Evolutionary conservation across 2,113 vertebrate genomes (phyloP).

Genomic region (Microcebus lehilahytsara): DNA sequence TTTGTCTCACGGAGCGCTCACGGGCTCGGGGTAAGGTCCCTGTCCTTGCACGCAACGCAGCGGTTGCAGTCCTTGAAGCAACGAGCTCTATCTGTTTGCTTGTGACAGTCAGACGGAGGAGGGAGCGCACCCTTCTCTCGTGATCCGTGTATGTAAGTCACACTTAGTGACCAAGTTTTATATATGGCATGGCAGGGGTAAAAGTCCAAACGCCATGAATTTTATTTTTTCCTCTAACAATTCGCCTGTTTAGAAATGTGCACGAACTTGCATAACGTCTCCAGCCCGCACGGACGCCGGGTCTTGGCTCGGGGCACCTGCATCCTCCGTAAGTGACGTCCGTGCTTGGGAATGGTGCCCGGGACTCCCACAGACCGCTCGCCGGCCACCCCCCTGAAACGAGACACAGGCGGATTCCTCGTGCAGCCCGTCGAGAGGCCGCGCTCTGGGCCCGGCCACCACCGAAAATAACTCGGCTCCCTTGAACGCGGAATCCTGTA

Average conservation of each 20-base stretch:
- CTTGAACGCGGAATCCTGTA: not conserved
- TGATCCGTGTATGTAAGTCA: not conserved
- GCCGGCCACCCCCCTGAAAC: too few relatives aligned
- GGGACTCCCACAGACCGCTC: too few relatives aligned
- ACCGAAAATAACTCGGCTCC: not conserved
- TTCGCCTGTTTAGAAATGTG: not conserved
- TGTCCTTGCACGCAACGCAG: accelerated
- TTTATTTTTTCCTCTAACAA: not conserved
- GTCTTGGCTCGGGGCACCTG: accelerated
- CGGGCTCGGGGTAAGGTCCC: not conserved
- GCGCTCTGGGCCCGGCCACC: not conserved
- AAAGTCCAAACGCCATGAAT: not conserved
- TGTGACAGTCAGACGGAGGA: not conserved
- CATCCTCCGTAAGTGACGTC: not conserved
- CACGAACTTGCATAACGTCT: too few relatives aligned
- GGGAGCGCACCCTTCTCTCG: not conserved
- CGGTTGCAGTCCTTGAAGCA: not conserved
- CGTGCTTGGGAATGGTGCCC: accelerated
- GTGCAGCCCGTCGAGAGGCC: accelerated
- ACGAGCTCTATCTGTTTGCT: not conserved
- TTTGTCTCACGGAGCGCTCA: not conserved
- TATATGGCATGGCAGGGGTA: not conserved
- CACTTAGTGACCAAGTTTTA: not conserved
- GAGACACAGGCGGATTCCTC: not conserved
- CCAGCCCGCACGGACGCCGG: not conserved